Evolutionary conservation across 2,113 vertebrate species (phyloP), one percentile per base, ranked within the genome.

Genomic region (Condylura cristata): DNA sequence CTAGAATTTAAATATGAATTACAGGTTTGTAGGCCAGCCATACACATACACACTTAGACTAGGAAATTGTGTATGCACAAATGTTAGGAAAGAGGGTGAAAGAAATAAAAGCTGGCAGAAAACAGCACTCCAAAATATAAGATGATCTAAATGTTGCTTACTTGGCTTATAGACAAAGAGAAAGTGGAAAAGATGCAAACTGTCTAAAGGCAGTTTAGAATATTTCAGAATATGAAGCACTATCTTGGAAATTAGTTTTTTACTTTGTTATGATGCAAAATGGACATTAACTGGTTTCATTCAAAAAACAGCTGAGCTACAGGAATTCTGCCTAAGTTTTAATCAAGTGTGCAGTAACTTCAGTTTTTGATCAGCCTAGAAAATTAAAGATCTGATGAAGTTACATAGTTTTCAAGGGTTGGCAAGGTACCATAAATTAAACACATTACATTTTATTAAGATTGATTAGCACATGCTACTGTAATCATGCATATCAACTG

Each of bases 331-430:
- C 12, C 56, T 74, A 22, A 65, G 34, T 76, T 86, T 94, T 91
- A 94, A 81, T 86, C 58, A 89, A 89, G 12, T 70, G 4, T 8
- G 82, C 9, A 93, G 68, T 39, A 94, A 89, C 32, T 68, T 60
- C 53, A 92, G 53, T 30, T 63, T 80, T 76, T 48, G 79, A 90
- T 13, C 46, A 82, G 60, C 12, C 39, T 34, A 90, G 44, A 84
- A 89, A 89, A 86, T 20, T 75, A 63, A 84, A 93, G 85, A 87
- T 63, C 72, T 85, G 78, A 76, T 82, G 37, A 68, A 78, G n/a
- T 37, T 68, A 81, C 7, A 65, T 71, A 63, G 58, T 46, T 80
- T 95, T 78, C 28, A 70, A 83, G 51, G 18, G 2, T 16, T 87
- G 44, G n/a, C 32, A 94, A 94, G 86, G 28, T 28, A 89, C 16